A percentile compares a stretch with the other conserved stretches of the same genome.
Evolutionary conservation across 1,140 invertebrate species (phyloP).

Genomic region (Drosophila hydei): DNA sequence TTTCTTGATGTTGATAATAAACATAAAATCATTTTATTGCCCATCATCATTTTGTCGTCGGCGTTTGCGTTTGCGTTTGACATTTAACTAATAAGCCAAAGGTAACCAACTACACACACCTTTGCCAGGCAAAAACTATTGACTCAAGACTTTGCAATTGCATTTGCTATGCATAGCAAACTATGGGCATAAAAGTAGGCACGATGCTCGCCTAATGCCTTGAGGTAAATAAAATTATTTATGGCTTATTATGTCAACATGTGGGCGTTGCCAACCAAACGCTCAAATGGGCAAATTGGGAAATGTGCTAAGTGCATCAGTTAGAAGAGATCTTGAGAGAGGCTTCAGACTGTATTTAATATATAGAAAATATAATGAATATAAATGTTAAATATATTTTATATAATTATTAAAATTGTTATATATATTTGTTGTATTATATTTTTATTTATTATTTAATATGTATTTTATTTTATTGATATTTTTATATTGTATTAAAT

Average conservation of each 20-base stretch:
- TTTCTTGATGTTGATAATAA: slow-evolving; percentile 50
- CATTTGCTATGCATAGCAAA: slow-evolving; percentile 22
- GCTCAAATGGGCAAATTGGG: too few relatives aligned
- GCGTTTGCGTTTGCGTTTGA: slow-evolving; percentile 15
- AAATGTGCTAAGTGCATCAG: too few relatives aligned
- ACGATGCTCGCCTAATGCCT: not conserved
- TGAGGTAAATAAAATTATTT: slow-evolving; percentile 5
- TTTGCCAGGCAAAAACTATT: slow-evolving; percentile 25
- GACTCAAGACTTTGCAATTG: slow-evolving; percentile 7
- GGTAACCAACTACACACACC: slow-evolving; percentile 7
- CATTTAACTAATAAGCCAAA: slow-evolving; percentile 57
- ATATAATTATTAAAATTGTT: too few relatives aligned
- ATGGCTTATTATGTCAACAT: not conserved
- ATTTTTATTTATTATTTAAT: too few relatives aligned
- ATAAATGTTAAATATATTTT: too few relatives aligned
- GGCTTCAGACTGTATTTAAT: too few relatives aligned
- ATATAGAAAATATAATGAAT: too few relatives aligned
- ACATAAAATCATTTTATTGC: slow-evolving; percentile 55
- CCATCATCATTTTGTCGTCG: slow-evolving; percentile 28
- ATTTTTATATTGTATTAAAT: too few relatives aligned
- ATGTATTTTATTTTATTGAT: too few relatives aligned
- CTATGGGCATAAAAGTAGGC: slow-evolving; percentile 9
- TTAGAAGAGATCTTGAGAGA: too few relatives aligned
- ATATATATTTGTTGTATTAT: too few relatives aligned
- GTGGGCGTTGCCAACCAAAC: too few relatives aligned